Base-by-base conservation (phyloP, 2,888 invertebrate species). In the Hypomecis atomaria region DNA sequence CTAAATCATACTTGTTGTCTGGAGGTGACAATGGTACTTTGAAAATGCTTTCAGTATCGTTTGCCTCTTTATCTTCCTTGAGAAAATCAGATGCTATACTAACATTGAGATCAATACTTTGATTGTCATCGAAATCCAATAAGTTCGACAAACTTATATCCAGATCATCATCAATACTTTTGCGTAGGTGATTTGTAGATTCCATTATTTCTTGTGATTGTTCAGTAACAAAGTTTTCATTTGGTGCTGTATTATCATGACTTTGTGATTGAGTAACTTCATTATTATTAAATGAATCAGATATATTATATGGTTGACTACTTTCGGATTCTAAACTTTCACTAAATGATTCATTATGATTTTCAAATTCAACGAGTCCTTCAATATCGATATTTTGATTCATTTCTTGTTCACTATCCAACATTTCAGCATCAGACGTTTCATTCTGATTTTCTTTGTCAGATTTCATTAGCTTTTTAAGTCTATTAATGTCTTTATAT, bases 1-100 rank as follows among this genome's bases (percentile, higher is more conserved):
- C 77, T 11, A 85, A 59, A 67, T 86, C 83, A 62, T 78, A 86
- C 62, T 77, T 76, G 9, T 75, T 44, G 42, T 63, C 61, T 0
- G 62, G 61, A 6, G 72, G 72, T n/a, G 69, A 60, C n/a, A 58
- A 40, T 7, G 72, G 72, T 34, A 56, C 59, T 59, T 69, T 71
- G 45, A 68, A 67, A 0, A 59, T 7, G 43, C 66, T 54, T 53
- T 49, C 48, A 9, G 60, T 54, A 11, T 69, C 65, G 13, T 65
- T 63, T 23, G 55, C 43, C 10, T 57, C 49, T n/a, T 37, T 45
- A 33, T 70, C 45, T 7, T 52, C 47, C 42, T 38, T 52, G 9
- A 59, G 42, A 9, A 60, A 42, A 34, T 68, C 65, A 8, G 58
- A 62, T 8, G 48, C 43, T 47, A 65, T 58, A 60, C 65, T 65